Percentiles rank a stretch among this genome's conserved stretches.
phyloP scores from a whole-genome alignment of 1,140 invertebrate genomes.

The Harpegnathos saltator region DNA sequence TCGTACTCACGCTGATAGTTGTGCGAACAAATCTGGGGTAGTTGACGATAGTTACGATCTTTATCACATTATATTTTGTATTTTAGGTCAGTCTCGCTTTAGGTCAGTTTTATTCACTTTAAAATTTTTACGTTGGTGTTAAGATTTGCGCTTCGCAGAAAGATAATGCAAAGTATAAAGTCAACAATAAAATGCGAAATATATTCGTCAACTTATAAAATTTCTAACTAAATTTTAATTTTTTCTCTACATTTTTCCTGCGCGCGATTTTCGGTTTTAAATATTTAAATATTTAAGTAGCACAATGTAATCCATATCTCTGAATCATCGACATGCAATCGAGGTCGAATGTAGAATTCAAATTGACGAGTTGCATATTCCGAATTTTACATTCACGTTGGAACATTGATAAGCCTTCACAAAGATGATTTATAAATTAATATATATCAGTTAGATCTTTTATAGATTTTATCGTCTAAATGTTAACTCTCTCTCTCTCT shows the following conservation, averaged over 20 bases:
- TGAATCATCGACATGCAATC: too few relatives aligned
- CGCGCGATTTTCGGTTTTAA: not conserved
- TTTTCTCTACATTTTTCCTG: not conserved
- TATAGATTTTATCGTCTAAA: too few relatives aligned
- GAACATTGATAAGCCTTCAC: too few relatives aligned
- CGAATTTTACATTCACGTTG: too few relatives aligned
- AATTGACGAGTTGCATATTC: not conserved
- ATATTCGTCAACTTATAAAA: too few relatives aligned
- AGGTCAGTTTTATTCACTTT: not conserved
- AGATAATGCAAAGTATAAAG: too few relatives aligned
- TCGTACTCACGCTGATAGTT: constrained; percentile 14
- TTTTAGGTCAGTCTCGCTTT: not conserved
- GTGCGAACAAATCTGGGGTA: not conserved
- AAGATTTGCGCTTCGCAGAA: not conserved
- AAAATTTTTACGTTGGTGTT: not conserved
- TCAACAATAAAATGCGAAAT: too few relatives aligned
- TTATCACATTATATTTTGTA: not conserved
- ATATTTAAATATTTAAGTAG: constrained; percentile 11
- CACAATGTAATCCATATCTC: not conserved
- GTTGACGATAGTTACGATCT: not conserved
- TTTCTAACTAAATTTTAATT: not conserved
- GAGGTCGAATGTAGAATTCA: too few relatives aligned
- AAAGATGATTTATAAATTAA: too few relatives aligned
- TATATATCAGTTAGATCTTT: too few relatives aligned
- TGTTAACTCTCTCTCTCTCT: too few relatives aligned